These are phyloP conservation scores for Pomatostomus ruficeps DNA, from an alignment of 2,113 vertebrate genomes.

Conservation along the genomic window DNA sequence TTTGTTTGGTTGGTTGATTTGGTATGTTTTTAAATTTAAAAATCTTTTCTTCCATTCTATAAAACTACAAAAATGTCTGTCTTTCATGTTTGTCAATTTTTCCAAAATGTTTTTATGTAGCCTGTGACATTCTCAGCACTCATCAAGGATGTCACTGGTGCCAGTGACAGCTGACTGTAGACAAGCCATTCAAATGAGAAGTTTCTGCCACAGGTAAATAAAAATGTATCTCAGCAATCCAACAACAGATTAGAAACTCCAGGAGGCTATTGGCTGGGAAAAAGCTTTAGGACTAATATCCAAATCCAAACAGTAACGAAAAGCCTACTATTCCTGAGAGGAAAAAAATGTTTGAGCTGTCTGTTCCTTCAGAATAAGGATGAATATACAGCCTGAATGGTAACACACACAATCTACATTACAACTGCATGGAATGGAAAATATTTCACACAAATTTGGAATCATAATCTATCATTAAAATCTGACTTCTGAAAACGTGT, in stretches of 20 bases:
- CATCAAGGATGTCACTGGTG: not conserved
- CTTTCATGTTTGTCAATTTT: not conserved
- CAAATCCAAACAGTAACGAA: not conserved
- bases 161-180: not conserved
- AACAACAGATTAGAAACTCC: not conserved
- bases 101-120: not conserved
- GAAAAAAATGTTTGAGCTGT: not conserved
- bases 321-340: not conserved
- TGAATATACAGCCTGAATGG: not conserved
- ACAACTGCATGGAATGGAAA: not conserved
- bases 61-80: not conserved
- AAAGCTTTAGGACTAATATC: not conserved
- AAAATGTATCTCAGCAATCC: not conserved
- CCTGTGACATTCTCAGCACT: not conserved
- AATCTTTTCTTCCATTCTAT: not conserved
- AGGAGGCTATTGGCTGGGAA: not conserved
- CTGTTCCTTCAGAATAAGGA: not conserved
- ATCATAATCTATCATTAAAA: not conserved
- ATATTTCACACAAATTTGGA: not conserved
- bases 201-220: not conserved
- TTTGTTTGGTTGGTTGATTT: fast-evolving
- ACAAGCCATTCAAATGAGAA: not conserved
- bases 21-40: not conserved
- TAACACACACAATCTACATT: not conserved
- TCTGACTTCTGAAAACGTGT: not conserved